Evolutionary conservation across 1,140 invertebrate species (phyloP), one percentile per base, ranked within the genome.

Genomic region (Papilio dardanus): DNA sequence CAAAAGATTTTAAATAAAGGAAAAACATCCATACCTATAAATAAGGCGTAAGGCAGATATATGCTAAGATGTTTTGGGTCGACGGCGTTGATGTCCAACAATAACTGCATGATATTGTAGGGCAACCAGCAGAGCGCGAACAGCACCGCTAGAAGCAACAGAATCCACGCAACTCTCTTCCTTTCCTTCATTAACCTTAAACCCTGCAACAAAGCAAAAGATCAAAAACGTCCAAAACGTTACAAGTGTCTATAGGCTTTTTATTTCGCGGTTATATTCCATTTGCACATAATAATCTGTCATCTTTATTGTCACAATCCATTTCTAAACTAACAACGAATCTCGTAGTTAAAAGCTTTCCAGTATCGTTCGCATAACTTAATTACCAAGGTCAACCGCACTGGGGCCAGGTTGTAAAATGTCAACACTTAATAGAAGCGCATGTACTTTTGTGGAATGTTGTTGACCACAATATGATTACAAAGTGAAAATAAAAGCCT

Each of bases 111-210:
- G 21, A 96, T 94, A 86, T 96, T 96, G 88, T 97, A 97, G 0
- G 97, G 97, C 66, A 97, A 83, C 97, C 97, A 97, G 86, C 96
- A 97, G 1, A 96, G 82, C 1, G 96, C 96, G 86, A 97, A 97
- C 0, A 97, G 93, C 1, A 96, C 93, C 0, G 96, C 96, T 46
- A 82, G 50, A 0, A 83, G 79, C 1, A 85, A 71, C 10, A 85
- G 35, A 12, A 85, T 67, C 90, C 96, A 95, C 4, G 97, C 97
- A 3, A 97, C 95, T 40, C 96, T 93, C 78, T 95, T 95, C 78
- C 96, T 90, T 81, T 96, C 95, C 40, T 95, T 94, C 83, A 97
- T 95, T 69, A 97, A 86, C 46, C 95, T 87, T 75, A 94, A 93
- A 76, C 95, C 94, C 95, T 96, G 91, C 5, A 90, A 90, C 42